phyloP scores from a whole-genome alignment of 92 coral and sea anemone species.

The Hydrozoanthus gracilis region DNA sequence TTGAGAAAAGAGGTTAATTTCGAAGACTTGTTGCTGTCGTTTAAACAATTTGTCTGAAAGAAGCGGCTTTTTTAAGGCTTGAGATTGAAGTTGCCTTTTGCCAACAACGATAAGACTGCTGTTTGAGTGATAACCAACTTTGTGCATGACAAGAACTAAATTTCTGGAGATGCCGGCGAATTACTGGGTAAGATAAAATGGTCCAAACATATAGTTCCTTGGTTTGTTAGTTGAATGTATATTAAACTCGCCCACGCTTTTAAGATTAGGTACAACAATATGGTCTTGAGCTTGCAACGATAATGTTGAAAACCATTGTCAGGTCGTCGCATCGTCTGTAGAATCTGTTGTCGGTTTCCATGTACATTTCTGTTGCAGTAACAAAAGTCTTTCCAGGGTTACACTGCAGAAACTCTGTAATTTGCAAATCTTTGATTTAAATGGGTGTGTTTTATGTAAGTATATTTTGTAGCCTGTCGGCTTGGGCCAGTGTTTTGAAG shows the following conservation, averaged over 20 bases:
- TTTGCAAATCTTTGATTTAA: conserved; percentile 47
- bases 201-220: conserved; percentile 41
- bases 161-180: conserved; percentile 38
- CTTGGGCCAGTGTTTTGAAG: conserved; percentile 51
- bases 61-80: conserved; percentile 26
- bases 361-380: conserved; percentile 38
- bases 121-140: conserved; percentile 48
- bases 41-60: conserved; percentile 6
- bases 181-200: conserved; percentile 49
- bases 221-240: conserved; percentile 50
- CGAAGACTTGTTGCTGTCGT: conserved; percentile 3
- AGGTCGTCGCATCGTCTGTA: conserved; percentile 38
- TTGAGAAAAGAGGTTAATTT: not conserved
- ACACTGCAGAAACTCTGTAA: conserved; percentile 11
- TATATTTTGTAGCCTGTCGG: conserved; percentile 44
- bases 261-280: conserved; percentile 49
- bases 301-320: conserved; percentile 41
- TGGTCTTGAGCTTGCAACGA: conserved; percentile 53
- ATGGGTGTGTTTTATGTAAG: conserved; percentile 43
- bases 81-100: conserved; percentile 42
- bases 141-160: conserved; percentile 46
- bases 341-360: conserved; percentile 48
- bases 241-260: conserved; percentile 53
- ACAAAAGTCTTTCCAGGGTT: conserved; percentile 22
- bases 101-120: conserved; percentile 43